phyloP scores from a whole-genome alignment of 2,888 invertebrate species.

The Creontiades dilutus region DNA sequence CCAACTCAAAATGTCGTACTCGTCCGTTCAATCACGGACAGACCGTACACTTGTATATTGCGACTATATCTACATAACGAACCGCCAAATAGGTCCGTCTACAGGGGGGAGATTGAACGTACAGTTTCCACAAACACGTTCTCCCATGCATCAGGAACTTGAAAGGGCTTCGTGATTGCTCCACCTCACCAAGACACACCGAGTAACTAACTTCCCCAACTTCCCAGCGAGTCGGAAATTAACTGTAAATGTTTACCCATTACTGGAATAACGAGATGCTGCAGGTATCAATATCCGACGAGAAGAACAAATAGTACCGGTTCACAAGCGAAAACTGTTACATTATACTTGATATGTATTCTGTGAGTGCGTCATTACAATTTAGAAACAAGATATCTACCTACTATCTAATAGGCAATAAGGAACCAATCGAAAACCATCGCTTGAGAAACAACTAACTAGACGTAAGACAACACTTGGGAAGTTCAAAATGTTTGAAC shows the following conservation, averaged over 20 bases:
- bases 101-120: neutral
- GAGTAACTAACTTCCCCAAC: neutral
- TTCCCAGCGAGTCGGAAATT: constrained; percentile 25
- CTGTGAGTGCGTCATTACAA: no score
- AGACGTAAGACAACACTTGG: no score
- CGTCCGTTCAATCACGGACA: no score
- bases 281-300: neutral
- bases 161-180: constrained; percentile 5
- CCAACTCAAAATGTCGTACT: no score
- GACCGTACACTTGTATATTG: no score
- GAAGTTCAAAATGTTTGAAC: no score
- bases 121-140: neutral
- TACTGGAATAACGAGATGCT: constrained; percentile 7
- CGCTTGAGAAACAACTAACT: no score
- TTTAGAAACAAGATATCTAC: no score
- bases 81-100: neutral
- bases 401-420: no score
- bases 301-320: neutral
- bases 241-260: constrained; percentile 32
- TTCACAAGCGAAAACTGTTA: neutral
- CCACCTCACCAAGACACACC: neutral
- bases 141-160: neutral
- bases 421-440: no score
- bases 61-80: neutral
- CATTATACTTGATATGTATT: no score